Conservation (phyloP, 2,797 vertebrate species). For the Lepus townsendii region DNA sequence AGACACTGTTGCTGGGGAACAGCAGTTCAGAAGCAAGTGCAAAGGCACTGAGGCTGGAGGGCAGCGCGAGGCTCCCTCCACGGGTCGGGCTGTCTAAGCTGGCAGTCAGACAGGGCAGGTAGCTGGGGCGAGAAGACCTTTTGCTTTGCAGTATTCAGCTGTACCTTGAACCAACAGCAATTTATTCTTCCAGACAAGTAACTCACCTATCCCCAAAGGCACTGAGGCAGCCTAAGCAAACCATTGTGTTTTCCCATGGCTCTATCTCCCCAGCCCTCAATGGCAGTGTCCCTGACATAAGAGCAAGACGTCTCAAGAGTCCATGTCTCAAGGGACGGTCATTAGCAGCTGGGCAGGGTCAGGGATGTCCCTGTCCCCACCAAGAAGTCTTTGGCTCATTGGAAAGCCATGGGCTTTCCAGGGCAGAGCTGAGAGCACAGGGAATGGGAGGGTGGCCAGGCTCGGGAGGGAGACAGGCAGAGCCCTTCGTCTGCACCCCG, state of each 20-base stretch:
- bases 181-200: neutral
- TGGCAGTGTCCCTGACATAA: neutral
- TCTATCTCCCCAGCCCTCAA: neutral
- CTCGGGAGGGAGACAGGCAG: neutral
- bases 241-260: constrained; percentile 17
- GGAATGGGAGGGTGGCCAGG: neutral
- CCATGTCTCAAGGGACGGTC: neutral
- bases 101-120: neutral
- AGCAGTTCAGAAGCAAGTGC: neutral
- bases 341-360: neutral
- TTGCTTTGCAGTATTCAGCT: neutral
- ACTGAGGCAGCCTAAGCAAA: neutral
- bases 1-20: neutral
- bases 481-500: neutral
- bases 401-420: neutral
- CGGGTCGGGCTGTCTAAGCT: neutral
- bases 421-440: neutral
- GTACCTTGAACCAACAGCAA: neutral
- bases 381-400: neutral
- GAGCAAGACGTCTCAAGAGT: neutral
- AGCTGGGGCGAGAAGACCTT: neutral
- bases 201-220: neutral
- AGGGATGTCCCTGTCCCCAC: neutral
- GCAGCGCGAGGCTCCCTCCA: neutral
- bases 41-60: neutral